These are phyloP conservation scores for Scaptomyza flava DNA, from an alignment of 2,888 invertebrate species.

Conservation along the genomic window DNA sequence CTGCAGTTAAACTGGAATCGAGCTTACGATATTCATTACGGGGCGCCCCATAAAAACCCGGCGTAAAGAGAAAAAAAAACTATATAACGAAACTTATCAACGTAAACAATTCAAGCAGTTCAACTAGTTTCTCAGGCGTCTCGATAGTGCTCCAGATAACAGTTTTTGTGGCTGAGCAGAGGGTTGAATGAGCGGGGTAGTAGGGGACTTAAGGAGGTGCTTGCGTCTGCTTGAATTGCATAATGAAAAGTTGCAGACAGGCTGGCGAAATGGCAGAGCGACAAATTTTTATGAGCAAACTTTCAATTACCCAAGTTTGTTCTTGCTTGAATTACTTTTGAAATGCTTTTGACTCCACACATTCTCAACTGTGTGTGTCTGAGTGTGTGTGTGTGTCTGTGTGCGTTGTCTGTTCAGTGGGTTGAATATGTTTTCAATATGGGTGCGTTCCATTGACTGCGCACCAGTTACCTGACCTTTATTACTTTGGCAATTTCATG, in stretches of 20 bases:
- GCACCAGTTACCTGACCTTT: slow-evolving; percentile 48
- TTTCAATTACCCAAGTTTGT: slow-evolving; percentile 79
- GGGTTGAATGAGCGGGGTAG: not conserved
- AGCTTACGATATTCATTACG: slow-evolving; percentile 70
- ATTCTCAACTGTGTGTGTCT: slow-evolving; percentile 15
- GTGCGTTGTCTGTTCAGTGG: slow-evolving; percentile 18
- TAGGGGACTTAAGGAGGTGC: not conserved
- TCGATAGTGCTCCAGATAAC: slow-evolving; percentile 73
- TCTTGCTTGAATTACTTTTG: slow-evolving; percentile 76
- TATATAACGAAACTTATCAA: slow-evolving; percentile 63
- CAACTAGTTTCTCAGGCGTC: slow-evolving; percentile 71
- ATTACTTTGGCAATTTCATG: slow-evolving; percentile 65
- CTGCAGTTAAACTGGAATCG: slow-evolving; percentile 75
- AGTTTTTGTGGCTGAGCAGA: slow-evolving; percentile 2
- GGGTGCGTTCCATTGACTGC: slow-evolving; percentile 15
- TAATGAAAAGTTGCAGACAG: slow-evolving; percentile 54
- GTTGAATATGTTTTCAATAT: slow-evolving; percentile 35
- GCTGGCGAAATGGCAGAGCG: slow-evolving; percentile 51
- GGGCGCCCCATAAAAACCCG: slow-evolving; percentile 58
- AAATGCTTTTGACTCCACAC: slow-evolving; percentile 55
- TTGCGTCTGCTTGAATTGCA: slow-evolving; percentile 50
- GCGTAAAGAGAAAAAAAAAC: not conserved
- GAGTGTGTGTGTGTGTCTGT: slow-evolving; percentile 5
- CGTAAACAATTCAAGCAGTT: slow-evolving; percentile 77
- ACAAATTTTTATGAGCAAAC: slow-evolving; percentile 79